Conservation (phyloP, 1,140 invertebrate species). For the Patella vulgata region DNA sequence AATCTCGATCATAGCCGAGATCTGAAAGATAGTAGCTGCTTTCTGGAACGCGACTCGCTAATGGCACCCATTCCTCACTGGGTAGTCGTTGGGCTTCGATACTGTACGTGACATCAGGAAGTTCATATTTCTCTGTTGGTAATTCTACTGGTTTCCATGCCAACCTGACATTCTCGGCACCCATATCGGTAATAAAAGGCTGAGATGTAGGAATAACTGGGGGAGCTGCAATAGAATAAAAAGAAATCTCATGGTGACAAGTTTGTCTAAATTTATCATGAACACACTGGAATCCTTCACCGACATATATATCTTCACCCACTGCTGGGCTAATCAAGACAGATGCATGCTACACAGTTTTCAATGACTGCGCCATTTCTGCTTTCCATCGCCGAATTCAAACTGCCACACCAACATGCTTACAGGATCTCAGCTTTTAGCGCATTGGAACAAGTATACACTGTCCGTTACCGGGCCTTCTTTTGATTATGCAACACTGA, state of each 20-base stretch:
- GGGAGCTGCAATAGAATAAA: constrained; percentile 41
- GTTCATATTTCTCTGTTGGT: constrained; percentile 19
- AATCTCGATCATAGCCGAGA: constrained; percentile 50
- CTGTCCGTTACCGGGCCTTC: too few species aligned
- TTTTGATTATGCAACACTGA: too few species aligned
- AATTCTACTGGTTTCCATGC: constrained; percentile 54
- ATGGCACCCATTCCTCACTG: constrained; percentile 53
- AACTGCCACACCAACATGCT: too few species aligned
- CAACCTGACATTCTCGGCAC: constrained; percentile 52
- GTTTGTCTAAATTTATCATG: not conserved
- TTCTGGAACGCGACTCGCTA: constrained; percentile 45
- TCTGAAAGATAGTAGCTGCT: constrained; percentile 53
- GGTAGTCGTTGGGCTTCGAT: constrained; percentile 57
- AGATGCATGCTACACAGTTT: too few species aligned
- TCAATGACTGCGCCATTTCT: too few species aligned
- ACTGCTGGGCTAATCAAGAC: too few species aligned
- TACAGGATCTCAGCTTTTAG: too few species aligned
- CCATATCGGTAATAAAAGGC: constrained; percentile 55
- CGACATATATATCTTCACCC: too few species aligned
- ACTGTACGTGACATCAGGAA: constrained; percentile 50
- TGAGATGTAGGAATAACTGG: constrained; percentile 49
- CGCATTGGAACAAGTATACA: too few species aligned
- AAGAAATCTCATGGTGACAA: not conserved
- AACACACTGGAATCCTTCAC: constrained; percentile 1
- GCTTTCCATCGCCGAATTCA: too few species aligned